Percentiles rank a stretch among this genome's conserved stretches.
Evolutionary conservation across 2,113 vertebrate species (phyloP).

Genomic region (Trachemys scripta): DNA sequence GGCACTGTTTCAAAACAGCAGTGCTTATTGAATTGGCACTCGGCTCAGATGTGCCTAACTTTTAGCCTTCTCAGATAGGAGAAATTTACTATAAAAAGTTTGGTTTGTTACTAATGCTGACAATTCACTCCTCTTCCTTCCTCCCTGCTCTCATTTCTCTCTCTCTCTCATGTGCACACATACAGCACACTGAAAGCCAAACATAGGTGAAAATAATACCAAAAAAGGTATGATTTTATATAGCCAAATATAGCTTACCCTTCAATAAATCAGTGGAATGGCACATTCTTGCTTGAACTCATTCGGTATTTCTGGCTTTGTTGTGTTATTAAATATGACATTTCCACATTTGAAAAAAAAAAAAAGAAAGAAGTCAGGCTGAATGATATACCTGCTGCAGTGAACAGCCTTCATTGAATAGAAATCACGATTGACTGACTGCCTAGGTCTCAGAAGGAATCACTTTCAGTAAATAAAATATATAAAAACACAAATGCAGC

Average conservation of each 20-base stretch:
- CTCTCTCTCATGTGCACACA: neutral
- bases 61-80: neutral
- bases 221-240: constrained; percentile 24
- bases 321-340: constrained; percentile 70
- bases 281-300: constrained; percentile 36
- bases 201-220: neutral
- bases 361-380: constrained; percentile 26
- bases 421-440: constrained; percentile 54
- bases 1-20: constrained; percentile 27
- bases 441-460: constrained; percentile 31
- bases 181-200: neutral
- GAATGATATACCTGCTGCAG: constrained; percentile 14
- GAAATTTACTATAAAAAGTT: neutral
- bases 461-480: constrained; percentile 58
- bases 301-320: constrained; percentile 37
- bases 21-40: neutral
- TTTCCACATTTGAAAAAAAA: constrained; percentile 35
- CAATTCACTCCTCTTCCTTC: neutral
- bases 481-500: neutral
- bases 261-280: constrained; percentile 56
- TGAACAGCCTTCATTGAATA: constrained; percentile 29
- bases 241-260: constrained; percentile 11
- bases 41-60: too few species aligned
- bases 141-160: neutral
- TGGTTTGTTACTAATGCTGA: neutral